Evolutionary conservation across 2,113 vertebrate species (phyloP).

Genomic region (Elephantulus edwardii): DNA sequence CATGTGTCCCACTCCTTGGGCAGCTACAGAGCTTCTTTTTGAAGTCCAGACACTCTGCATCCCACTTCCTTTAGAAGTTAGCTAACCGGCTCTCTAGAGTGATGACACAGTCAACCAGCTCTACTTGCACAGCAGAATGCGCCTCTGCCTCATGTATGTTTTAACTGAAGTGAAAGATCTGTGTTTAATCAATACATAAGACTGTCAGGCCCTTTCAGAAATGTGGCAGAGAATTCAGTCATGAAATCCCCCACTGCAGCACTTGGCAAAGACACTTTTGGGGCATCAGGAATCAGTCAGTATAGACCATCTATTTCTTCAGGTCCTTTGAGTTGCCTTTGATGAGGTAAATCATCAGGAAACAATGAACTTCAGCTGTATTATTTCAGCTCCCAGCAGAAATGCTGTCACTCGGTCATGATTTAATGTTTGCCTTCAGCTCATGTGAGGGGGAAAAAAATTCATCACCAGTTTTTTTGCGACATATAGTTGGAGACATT

Average conservation of each 20-base stretch:
- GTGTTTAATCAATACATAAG: not conserved
- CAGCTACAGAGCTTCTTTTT: not conserved
- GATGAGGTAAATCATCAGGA: constrained; percentile 63
- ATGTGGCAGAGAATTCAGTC: not conserved
- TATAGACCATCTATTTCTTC: not conserved
- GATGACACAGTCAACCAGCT: not conserved
- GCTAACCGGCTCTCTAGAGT: not conserved
- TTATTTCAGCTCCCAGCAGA: constrained; percentile 62
- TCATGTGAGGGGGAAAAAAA: not conserved
- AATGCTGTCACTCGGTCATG: constrained; percentile 47
- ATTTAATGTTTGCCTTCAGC: constrained; percentile 62
- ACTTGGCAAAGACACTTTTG: not conserved
- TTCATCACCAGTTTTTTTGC: constrained; percentile 40
- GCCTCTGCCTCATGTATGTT: not conserved
- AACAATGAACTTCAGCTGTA: constrained; percentile 32
- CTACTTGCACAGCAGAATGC: not conserved
- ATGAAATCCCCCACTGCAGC: not conserved
- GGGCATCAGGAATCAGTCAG: not conserved
- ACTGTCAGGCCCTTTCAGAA: not conserved
- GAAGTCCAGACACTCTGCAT: not conserved
- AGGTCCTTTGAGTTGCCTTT: not conserved
- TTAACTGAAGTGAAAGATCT: not conserved
- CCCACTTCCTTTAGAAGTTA: not conserved
- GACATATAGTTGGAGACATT: constrained; percentile 46
- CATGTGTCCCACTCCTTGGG: not conserved